Evolutionary conservation across 2,888 invertebrate species (phyloP).

Genomic region (Andrena haemorrhoa): DNA sequence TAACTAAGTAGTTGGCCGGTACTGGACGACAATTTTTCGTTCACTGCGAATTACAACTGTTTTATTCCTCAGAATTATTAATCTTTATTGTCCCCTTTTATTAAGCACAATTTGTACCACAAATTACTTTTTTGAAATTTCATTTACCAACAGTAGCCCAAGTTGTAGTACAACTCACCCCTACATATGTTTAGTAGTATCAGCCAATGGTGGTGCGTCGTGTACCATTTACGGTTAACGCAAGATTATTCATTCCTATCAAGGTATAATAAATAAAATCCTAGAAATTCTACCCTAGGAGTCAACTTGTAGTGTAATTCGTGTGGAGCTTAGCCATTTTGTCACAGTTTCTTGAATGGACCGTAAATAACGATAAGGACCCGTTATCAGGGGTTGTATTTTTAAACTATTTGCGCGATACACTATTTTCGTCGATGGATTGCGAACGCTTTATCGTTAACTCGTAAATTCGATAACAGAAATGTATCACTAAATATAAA

Average conservation of each 20-base stretch:
- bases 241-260: constrained; percentile 22
- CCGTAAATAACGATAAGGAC: constrained; percentile 10
- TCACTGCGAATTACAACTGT: too few relatives aligned
- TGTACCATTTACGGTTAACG: constrained; percentile 18
- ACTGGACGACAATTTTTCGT: neutral
- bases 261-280: neutral
- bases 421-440: neutral
- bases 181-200: neutral
- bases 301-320: neutral
- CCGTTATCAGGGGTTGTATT: neutral
- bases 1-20: neutral
- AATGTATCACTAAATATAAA: neutral
- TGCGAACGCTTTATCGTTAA: constrained; percentile 13
- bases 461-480: neutral
- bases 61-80: too few relatives aligned
- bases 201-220: neutral
- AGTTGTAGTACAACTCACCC: neutral
- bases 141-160: too few relatives aligned
- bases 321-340: neutral
- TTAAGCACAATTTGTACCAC: too few relatives aligned
- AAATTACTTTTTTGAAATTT: too few relatives aligned
- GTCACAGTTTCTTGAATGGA: constrained; percentile 16
- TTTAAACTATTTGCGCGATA: constrained; percentile 17
- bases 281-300: neutral
- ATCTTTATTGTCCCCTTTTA: too few relatives aligned